Conservation (phyloP, 2,797 vertebrate genomes). For the Iguana delicatissima region DNA sequence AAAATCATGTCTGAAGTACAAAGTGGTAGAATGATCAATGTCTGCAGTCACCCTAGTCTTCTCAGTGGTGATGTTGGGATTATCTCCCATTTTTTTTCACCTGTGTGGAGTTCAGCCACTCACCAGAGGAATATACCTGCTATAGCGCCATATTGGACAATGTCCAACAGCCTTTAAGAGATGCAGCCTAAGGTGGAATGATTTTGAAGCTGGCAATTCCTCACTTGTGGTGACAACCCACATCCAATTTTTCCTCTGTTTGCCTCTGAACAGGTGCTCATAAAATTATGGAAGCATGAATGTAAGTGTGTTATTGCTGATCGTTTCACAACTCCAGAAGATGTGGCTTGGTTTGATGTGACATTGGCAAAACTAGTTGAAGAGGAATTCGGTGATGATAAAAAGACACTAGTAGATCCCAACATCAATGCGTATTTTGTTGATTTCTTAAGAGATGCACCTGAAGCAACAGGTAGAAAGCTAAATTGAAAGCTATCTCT, state of each 20-base stretch:
- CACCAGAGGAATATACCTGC: background rate
- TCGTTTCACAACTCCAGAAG: conserved; percentile 88
- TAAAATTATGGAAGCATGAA: conserved; percentile 95
- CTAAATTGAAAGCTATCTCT: background rate
- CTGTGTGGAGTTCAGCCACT: background rate
- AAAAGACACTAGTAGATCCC: conserved; percentile 74
- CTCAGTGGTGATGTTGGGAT: background rate
- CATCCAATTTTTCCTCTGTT: fast-evolving
- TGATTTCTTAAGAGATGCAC: conserved; percentile 92
- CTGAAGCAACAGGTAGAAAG: conserved; percentile 87
- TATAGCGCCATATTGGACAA: background rate
- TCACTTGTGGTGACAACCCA: background rate
- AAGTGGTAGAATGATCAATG: background rate
- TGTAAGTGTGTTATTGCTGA: conserved; percentile 95
- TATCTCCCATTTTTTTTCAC: background rate
- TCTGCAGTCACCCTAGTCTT: background rate
- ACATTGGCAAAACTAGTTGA: conserved; percentile 82
- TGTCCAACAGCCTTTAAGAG: background rate
- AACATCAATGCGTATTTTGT: conserved; percentile 89
- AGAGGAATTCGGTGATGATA: conserved; percentile 82
- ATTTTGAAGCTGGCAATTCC: background rate
- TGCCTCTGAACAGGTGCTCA: conserved; percentile 79
- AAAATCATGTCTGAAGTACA: background rate
- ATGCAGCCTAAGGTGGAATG: background rate
- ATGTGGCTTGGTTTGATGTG: conserved; percentile 91